Base-by-base conservation (phyloP, 2,888 invertebrate genomes). In the Eurois occulta region DNA sequence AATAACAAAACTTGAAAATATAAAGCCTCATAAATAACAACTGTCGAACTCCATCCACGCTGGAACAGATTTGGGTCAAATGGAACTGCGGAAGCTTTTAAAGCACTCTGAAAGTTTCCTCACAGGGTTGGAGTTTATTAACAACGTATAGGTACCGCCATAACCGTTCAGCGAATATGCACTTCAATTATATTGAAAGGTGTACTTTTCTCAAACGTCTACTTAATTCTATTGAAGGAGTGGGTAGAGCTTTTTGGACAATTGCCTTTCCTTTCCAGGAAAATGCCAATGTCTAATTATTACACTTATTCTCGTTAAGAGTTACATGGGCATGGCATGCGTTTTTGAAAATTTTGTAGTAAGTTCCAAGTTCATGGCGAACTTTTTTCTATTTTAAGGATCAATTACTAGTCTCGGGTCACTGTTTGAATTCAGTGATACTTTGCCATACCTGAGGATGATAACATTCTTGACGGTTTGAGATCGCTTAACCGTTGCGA, bases 91-190 rank as follows among this genome's bases (percentile, higher is more conserved):
- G 10, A 80, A 80, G 58, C 72, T 84, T 75, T 72, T 70, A 80
- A 84, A 69, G 43, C 70, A 52, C 62, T 67, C 52, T 11, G 32
- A 76, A 84, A 84, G 38, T 84, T 68, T 66, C 35, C n/a, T 43
- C 18, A 4, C 46, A 41, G 46, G 62, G 52, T 58, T 55, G 38
- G 13, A 73, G 11, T 69, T 60, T 41, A 58, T 67, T 78, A 41
- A 18, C 48, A 67, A 62, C 32, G 13, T 43, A 55, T 10, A n/a
- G n/a, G n/a, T n/a, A 5, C 11, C 21, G 18, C n/a, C 35, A 43
- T 83, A 75, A 64, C 18, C 58, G 18, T 52, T 71, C 60, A 48
- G 8, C 35, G 8, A 46, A 81, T 60, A 70, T 66, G 43, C 28
- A 65, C 1, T 52, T 43, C 11, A 32, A n/a, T 48, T 16, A 32